Percentiles rank a stretch among this genome's conserved stretches.
Conservation (phyloP, 2,888 invertebrate genomes). For the Phasia obesa region DNA sequence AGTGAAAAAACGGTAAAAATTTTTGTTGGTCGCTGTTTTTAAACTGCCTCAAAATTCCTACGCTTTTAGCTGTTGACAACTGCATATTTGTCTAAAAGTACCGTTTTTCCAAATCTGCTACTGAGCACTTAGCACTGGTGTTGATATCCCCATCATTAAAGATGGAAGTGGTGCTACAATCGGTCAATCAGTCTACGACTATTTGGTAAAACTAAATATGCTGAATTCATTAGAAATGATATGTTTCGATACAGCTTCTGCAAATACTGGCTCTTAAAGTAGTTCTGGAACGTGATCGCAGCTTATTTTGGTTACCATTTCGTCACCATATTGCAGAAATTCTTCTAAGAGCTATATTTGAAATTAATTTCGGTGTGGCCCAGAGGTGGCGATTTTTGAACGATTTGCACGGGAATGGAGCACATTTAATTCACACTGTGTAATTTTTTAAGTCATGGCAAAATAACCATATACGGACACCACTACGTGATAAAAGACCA, state of each 20-base stretch:
- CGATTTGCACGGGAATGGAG: conserved; percentile 6
- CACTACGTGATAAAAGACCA: no score
- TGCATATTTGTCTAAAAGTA: neutral
- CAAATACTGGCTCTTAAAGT: no score
- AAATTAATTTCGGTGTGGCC: conserved; percentile 15
- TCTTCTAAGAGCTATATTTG: conserved; percentile 6
- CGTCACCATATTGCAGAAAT: conserved; percentile 15
- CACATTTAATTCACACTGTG: neutral
- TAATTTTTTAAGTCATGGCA: no score
- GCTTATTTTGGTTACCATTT: neutral
- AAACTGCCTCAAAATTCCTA: no score
- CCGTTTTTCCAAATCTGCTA: no score
- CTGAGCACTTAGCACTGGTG: no score
- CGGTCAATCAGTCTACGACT: neutral
- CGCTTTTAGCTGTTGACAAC: neutral
- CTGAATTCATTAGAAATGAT: neutral
- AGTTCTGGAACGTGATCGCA: no score
- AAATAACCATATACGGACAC: no score
- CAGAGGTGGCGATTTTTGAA: conserved; percentile 2
- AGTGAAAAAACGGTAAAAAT: no score
- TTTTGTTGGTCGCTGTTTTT: no score
- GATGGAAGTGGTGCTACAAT: neutral
- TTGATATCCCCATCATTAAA: neutral
- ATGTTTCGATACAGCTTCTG: no score
- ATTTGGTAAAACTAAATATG: neutral